phyloP scores from a whole-genome alignment of 2,113 vertebrate genomes.

The Syngnathus floridae region DNA sequence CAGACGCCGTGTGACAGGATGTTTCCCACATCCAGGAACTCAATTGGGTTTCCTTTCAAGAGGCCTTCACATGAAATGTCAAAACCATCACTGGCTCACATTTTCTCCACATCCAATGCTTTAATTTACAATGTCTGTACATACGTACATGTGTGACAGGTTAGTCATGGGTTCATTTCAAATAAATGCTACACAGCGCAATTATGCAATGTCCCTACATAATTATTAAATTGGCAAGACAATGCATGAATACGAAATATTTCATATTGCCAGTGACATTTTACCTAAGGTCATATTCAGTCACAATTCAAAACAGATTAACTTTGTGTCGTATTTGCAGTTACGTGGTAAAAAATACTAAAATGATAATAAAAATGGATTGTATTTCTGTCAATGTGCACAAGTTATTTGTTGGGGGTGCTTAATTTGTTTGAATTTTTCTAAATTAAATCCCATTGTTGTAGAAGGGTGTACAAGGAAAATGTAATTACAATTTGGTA shows the following conservation, averaged over 20 bases:
- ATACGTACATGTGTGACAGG: slow-evolving; percentile 4
- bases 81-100: background rate
- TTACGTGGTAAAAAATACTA: too few relatives aligned
- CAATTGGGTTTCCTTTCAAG: slow-evolving; percentile 10
- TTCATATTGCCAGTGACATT: background rate
- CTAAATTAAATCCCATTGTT: too few relatives aligned
- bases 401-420: too few relatives aligned
- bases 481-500: too few relatives aligned
- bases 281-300: background rate
- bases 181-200: background rate
- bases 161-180: slow-evolving; percentile 2
- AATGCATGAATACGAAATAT: background rate
- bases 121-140: background rate
- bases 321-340: too few relatives aligned
- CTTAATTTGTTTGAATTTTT: too few relatives aligned
- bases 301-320: background rate
- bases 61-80: slow-evolving; percentile 1
- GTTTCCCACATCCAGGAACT: slow-evolving; percentile 34
- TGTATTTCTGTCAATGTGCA: too few relatives aligned
- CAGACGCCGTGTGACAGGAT: slow-evolving; percentile 26
- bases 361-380: too few relatives aligned
- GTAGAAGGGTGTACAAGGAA: too few relatives aligned
- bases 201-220: background rate
- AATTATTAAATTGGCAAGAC: background rate
- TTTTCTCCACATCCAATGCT: background rate